Base-by-base conservation (phyloP, 2,888 invertebrate species). In the Gastracanthus pulcherrimus region DNA sequence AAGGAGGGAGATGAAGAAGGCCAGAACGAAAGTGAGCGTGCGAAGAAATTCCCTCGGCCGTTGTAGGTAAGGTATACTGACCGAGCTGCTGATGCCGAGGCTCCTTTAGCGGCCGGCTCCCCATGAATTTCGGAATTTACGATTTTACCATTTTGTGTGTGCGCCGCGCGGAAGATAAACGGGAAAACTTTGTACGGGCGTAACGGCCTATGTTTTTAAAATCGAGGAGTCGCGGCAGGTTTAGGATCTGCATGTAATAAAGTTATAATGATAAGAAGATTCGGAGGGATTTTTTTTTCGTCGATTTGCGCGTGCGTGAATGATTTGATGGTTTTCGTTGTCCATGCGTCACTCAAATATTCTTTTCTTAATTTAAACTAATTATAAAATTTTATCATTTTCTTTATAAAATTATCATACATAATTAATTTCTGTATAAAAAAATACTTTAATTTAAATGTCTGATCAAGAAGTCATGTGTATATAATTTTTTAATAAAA, bases 21-120 rank as follows among this genome's bases (percentile, higher is more conserved):
- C 74, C 80, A 80, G 76, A 83, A 80, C 80, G 82, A 83, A 83
- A 80, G 80, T 78, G 82, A 83, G 82, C 80, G 80, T 80, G 80
- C 82, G 80, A 80, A 83, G 72, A 76, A 80, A 80, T 80, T 76
- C 80, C 64, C 67, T 48, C 51, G 45, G 41, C 29, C 23, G 19
- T n/a, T n/a, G n/a, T n/a, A n/a, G n/a, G n/a, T n/a, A n/a, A n/a
- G n/a, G n/a, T n/a, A n/a, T n/a, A n/a, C n/a, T n/a, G n/a, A n/a
- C n/a, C n/a, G n/a, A n/a, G n/a, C n/a, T n/a, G n/a, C n/a, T n/a
- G n/a, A n/a, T n/a, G 9, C 1, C 36, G 3, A 9, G 19, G 7
- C 19, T 11, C 2, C 2, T 1, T 11, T 16, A 9, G 62, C 76
- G 11, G 4, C 5, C 16, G 23, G 16, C 70, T 77, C 67, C 41